Base-by-base conservation (phyloP, 2,888 invertebrate genomes). In the Cephus pulcher region DNA sequence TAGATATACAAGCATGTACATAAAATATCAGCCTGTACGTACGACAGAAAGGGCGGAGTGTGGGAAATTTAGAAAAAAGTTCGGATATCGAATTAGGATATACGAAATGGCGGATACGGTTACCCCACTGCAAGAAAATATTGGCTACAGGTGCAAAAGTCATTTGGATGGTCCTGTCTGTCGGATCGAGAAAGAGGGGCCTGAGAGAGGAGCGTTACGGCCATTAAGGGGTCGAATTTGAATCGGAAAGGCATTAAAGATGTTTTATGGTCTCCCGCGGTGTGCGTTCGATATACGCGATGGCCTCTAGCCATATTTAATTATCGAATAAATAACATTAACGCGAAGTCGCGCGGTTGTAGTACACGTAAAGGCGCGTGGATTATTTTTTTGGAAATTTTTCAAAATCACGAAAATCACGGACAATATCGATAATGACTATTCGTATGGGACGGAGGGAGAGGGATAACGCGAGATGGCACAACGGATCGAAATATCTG, bases 251-350 rank as follows among this genome's bases (percentile, higher is more conserved):
- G 82, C 87, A 88, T 87, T 87, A 86, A 88, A 87, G 84, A 86
- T 87, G 85, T 89, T 88, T 89, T 87, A 88, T 88, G 86, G 85
- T 82, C 80, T 84, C 87, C 87, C 84, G 87, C 80, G 84, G 89
- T 70, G 78, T 76, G 74, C 75, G 75, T 75, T 40, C 79, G 79
- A 81, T 74, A 81, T 84, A 82, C 83, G 83, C 86, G 78, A 82
- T 81, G 81, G 86, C 84, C 87, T 83, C 79, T 84, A 87, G 86
- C 83, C 81, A 83, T 84, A 81, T 86, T 88, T 88, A 87, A 89
- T 88, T 88, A 88, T 87, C 87, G 84, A 87, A 88, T 89, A 88
- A 89, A 89, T 88, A 89, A 89, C 86, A 88, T 88, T 87, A 88
- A 89, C 87, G 88, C 88, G 23, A 56, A 56, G 56, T 56, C 56